phyloP scores from a whole-genome alignment of 2,113 vertebrate species.

The Polyodon spathula region DNA sequence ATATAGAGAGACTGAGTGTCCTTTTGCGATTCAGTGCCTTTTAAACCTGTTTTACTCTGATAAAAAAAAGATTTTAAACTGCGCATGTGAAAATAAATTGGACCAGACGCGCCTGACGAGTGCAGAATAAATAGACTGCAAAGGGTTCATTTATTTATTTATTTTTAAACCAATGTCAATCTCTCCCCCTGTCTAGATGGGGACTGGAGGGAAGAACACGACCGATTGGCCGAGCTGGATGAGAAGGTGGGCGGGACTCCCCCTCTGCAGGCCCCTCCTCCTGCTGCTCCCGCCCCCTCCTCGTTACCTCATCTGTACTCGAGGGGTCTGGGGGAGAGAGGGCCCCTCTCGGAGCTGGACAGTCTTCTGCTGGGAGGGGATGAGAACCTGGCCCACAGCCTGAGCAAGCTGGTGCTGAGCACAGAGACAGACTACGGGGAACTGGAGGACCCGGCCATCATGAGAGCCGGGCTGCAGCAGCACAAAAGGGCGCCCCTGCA shows the following conservation, averaged over 20 bases:
- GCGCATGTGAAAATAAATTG: too few species aligned
- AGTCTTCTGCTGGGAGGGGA: conserved; percentile 56
- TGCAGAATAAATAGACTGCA: too few species aligned
- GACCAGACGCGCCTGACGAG: too few species aligned
- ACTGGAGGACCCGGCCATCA: conserved; percentile 72
- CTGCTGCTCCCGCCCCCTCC: conserved; percentile 10
- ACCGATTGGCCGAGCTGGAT: conserved; percentile 74
- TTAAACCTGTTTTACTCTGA: too few species aligned
- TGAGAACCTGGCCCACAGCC: conserved; percentile 71
- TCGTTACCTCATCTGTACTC: conserved; percentile 19
- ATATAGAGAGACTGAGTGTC: too few species aligned
- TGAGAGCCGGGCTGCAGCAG: conserved; percentile 50
- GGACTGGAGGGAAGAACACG: conserved; percentile 90
- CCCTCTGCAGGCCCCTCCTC: not conserved
- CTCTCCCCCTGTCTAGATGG: conserved; percentile 56
- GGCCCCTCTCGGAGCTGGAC: too few species aligned
- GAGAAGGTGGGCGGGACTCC: conserved; percentile 37
- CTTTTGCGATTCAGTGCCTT: too few species aligned
- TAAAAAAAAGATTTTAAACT: too few species aligned
- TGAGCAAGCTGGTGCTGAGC: conserved; percentile 79
- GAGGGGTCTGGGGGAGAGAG: conserved; percentile 26
- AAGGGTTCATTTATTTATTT: not conserved
- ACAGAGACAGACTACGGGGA: conserved; percentile 65
- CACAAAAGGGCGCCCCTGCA: conserved; percentile 58
- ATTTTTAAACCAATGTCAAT: not conserved